These are phyloP conservation scores for Hipposideros larvatus DNA, from an alignment of 2,797 vertebrate genomes.

Conservation along the genomic window DNA sequence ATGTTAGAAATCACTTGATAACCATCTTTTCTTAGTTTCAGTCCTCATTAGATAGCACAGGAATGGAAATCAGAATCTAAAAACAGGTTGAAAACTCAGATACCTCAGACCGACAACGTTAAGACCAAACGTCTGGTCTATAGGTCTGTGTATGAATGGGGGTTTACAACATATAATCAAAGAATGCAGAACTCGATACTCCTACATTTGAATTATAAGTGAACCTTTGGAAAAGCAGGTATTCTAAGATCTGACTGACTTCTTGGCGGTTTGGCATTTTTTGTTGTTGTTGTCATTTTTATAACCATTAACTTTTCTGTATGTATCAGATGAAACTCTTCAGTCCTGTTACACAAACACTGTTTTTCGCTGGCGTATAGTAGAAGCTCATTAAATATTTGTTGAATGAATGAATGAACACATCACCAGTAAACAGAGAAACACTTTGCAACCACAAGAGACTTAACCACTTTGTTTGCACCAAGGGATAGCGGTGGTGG, in stretches of 20 bases:
- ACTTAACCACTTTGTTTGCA: constrained; percentile 50
- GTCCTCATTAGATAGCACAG: neutral
- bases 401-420: constrained; percentile 86
- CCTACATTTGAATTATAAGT: constrained; percentile 17
- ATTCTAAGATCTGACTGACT: constrained; percentile 46
- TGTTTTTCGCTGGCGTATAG: constrained; percentile 69
- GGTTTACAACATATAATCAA: neutral
- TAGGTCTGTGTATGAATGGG: neutral
- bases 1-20: constrained; percentile 44
- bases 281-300: constrained; percentile 84
- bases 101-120: neutral
- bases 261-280: constrained; percentile 68
- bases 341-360: constrained; percentile 27
- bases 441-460: constrained; percentile 71
- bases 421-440: constrained; percentile 76
- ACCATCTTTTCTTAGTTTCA: constrained; percentile 45
- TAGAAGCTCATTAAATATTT: constrained; percentile 85
- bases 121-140: constrained; percentile 37
- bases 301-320: constrained; percentile 34
- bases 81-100: constrained; percentile 18
- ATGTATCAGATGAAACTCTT: constrained; percentile 47
- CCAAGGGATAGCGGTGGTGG: constrained; percentile 7
- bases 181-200: neutral
- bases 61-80: constrained; percentile 63
- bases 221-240: constrained; percentile 42